phyloP scores from a whole-genome alignment of 2,888 invertebrate species.

The Cerastis leucographa region DNA sequence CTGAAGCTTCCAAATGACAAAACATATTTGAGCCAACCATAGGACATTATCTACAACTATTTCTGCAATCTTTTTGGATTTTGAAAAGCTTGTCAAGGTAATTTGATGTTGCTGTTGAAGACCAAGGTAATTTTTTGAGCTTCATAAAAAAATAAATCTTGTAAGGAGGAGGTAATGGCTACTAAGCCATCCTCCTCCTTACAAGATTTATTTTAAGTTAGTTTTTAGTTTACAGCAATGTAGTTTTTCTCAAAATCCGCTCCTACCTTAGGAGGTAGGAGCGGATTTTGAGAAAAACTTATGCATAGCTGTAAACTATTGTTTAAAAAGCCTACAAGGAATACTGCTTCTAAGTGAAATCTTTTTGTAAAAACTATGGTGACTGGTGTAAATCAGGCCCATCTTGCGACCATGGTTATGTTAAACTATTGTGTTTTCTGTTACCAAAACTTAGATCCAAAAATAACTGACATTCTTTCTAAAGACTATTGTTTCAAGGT shows the following conservation, averaged over 20 bases:
- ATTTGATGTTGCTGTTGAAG: background rate
- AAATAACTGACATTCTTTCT: background rate
- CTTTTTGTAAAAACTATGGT: background rate
- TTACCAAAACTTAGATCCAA: background rate
- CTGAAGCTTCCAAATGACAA: slow-evolving; percentile 30
- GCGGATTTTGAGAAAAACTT: background rate
- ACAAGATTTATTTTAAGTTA: no score
- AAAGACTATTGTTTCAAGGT: background rate
- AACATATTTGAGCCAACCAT: slow-evolving; percentile 6
- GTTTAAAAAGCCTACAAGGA: background rate
- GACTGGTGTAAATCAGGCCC: background rate
- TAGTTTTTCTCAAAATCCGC: no score
- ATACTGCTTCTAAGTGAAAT: background rate
- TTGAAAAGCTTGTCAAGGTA: background rate
- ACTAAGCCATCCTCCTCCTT: no score
- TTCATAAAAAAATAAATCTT: background rate
- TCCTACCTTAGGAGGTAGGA: background rate
- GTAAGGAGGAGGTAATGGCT: no score
- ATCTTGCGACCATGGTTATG: background rate
- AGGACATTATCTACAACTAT: background rate
- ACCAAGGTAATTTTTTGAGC: background rate
- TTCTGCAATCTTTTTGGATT: background rate
- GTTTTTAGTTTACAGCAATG: no score
- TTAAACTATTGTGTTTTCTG: background rate
- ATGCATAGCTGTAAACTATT: background rate